Evolutionary conservation across 30 jellyfish, hydroid and myxozoan genomes (phyloP).

Genomic region (Aurelia sp.): DNA sequence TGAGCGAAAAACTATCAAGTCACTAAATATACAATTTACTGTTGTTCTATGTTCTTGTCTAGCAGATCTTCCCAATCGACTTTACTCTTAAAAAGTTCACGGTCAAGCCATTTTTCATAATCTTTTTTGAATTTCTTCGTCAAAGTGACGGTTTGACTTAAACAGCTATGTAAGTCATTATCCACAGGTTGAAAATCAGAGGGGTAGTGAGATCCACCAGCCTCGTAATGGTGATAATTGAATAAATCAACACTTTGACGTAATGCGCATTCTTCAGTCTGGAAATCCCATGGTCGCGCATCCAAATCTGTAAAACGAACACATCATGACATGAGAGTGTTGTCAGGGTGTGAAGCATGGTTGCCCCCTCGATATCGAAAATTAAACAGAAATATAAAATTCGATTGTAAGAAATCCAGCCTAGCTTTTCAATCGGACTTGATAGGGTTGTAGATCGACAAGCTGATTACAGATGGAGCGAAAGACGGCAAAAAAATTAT

Average conservation of each 20-base stretch:
- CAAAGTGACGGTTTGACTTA: conserved; percentile 73
- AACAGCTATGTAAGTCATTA: conserved; percentile 90
- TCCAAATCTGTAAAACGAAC: conserved; percentile 70
- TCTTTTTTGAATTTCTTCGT: conserved; percentile 81
- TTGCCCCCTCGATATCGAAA: no score
- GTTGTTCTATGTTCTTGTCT: conserved; percentile 18
- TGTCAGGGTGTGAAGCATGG: no score
- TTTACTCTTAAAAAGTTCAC: conserved; percentile 67
- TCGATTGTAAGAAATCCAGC: no score
- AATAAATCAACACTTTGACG: conserved; percentile 98
- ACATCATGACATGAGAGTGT: neutral
- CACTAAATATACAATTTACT: no score
- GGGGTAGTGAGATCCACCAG: conserved; percentile 94
- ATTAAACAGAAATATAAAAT: no score
- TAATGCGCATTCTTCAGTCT: conserved; percentile 97
- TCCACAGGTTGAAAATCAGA: conserved; percentile 96
- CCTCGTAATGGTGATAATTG: conserved; percentile 96
- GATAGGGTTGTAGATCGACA: no score
- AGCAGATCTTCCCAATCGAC: conserved; percentile 94
- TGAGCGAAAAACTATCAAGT: no score
- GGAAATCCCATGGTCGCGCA: conserved; percentile 99
- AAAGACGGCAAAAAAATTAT: no score
- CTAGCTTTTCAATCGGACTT: no score
- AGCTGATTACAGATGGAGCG: no score
- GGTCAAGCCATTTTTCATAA: conserved; percentile 85